These are phyloP conservation scores for Phyllotis vaccarum DNA, from an alignment of 2,797 vertebrate genomes.

Conservation along the genomic window DNA sequence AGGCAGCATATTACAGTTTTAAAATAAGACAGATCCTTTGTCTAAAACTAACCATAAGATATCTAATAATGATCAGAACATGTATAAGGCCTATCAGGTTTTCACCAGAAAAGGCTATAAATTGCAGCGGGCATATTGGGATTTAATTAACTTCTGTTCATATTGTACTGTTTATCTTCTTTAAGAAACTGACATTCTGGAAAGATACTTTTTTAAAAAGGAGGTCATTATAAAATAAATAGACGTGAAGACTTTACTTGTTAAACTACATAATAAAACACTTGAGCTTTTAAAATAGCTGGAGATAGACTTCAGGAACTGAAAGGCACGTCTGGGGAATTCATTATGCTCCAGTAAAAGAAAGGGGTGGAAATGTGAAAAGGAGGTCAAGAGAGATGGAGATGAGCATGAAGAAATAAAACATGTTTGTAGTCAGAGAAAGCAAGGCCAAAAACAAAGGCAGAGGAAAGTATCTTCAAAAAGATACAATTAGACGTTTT, in stretches of 20 bases:
- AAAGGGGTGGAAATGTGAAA: neutral
- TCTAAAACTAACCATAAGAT: conserved; percentile 38
- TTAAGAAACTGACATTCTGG: conserved; percentile 19
- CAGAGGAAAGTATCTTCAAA: neutral
- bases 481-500: neutral
- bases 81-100: neutral
- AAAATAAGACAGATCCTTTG: neutral
- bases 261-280: neutral
- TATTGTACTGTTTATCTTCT: neutral
- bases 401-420: neutral
- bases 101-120: neutral
- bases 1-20: neutral
- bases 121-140: neutral
- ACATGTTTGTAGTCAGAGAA: neutral
- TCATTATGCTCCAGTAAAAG: neutral
- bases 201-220: neutral
- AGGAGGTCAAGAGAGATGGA: neutral
- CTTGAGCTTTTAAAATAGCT: conserved; percentile 31
- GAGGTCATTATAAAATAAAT: neutral
- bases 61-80: neutral
- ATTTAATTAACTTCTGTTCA: conserved; percentile 9
- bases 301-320: conserved; percentile 26
- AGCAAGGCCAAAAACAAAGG: neutral
- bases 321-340: neutral
- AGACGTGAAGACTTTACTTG: neutral